A percentile compares a stretch with the other conserved stretches of the same genome.
Evolutionary conservation across 2,797 vertebrate species (phyloP).

Genomic region (Smutsia temminckii): DNA sequence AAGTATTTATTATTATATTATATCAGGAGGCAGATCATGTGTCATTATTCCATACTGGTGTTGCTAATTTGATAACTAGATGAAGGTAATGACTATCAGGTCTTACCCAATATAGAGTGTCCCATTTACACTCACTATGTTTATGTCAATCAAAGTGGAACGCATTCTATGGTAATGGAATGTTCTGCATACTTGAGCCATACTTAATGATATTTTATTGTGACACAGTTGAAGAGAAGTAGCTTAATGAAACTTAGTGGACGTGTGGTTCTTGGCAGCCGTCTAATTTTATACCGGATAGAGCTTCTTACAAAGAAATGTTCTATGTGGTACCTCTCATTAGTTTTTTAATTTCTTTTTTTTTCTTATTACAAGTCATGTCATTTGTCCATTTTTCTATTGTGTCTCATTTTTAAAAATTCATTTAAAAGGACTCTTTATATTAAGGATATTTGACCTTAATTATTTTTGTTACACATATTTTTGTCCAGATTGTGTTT

Average conservation of each 20-base stretch:
- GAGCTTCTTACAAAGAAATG: neutral
- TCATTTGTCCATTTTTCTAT: constrained; percentile 4
- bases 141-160: neutral
- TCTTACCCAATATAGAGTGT: neutral
- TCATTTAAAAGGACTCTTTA: neutral
- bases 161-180: neutral
- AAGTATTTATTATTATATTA: neutral
- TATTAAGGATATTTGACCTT: constrained; percentile 17
- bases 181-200: neutral
- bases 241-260: neutral
- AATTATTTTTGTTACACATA: constrained; percentile 31
- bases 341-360: neutral
- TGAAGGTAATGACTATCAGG: neutral
- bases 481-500: constrained; percentile 1
- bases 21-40: neutral
- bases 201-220: neutral
- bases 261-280: neutral
- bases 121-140: neutral
- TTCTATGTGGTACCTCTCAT: neutral
- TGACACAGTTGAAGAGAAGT: neutral
- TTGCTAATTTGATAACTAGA: neutral
- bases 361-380: neutral
- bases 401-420: neutral
- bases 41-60: neutral
- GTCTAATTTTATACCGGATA: neutral